These are phyloP conservation scores for Prorops nasuta DNA, from an alignment of 1,140 invertebrate genomes.

Conservation along the genomic window DNA sequence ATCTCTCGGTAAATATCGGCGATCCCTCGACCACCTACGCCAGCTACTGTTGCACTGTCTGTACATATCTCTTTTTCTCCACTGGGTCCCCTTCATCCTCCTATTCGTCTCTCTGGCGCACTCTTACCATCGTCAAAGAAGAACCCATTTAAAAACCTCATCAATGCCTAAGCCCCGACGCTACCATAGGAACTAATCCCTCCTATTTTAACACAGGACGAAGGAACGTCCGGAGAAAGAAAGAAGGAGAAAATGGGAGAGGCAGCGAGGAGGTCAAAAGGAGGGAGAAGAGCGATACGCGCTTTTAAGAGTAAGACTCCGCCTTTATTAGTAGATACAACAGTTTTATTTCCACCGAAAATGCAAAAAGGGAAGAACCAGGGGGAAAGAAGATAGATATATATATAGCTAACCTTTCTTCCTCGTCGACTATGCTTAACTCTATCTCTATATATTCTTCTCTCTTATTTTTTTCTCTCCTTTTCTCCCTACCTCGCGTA, in stretches of 20 bases:
- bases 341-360: slow-evolving; percentile 50
- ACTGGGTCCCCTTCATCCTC: slow-evolving; percentile 5
- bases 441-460: not conserved
- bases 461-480: not conserved
- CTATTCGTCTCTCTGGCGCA: slow-evolving; percentile 22
- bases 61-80: slow-evolving; percentile 23
- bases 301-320: slow-evolving; percentile 55
- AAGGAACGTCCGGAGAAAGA: slow-evolving; percentile 18
- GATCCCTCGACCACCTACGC: slow-evolving; percentile 23
- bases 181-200: slow-evolving; percentile 57
- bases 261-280: slow-evolving; percentile 4
- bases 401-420: not conserved
- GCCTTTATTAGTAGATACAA: slow-evolving; percentile 55
- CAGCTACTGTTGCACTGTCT: not conserved
- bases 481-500: slow-evolving; percentile 15
- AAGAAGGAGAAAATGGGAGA: not conserved
- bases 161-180: slow-evolving; percentile 57
- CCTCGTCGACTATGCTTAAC: too few species aligned
- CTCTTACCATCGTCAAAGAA: slow-evolving; percentile 51
- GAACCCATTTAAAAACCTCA: slow-evolving; percentile 61
- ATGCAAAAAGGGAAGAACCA: slow-evolving; percentile 18
- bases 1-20: slow-evolving; percentile 58
- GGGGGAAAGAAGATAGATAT: not conserved
- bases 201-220: slow-evolving; percentile 55
- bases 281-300: slow-evolving; percentile 22